phyloP scores from a whole-genome alignment of 2,888 invertebrate genomes.

The Temnothorax ravouxi region DNA sequence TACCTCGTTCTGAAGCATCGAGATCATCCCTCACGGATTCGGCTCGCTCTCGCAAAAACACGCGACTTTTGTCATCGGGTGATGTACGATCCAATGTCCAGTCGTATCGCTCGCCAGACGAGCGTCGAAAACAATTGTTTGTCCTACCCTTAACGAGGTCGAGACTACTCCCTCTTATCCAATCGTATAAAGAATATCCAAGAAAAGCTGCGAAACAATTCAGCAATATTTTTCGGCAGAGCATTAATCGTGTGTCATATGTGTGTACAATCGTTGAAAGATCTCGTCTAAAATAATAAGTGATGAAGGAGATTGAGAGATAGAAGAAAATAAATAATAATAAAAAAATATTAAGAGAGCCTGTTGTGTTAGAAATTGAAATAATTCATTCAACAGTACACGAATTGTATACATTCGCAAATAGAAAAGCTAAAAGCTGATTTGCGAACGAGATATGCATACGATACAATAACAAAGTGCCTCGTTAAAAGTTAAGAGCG shows the following conservation, averaged over 20 bases:
- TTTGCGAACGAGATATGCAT: constrained; percentile 29
- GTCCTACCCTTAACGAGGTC: constrained; percentile 60
- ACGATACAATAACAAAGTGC: constrained; percentile 60
- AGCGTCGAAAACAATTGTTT: constrained; percentile 74
- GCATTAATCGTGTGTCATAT: neutral
- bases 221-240: neutral
- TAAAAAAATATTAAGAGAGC: neutral
- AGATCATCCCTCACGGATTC: constrained; percentile 74
- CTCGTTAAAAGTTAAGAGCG: constrained; percentile 77
- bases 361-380: neutral
- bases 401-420: neutral
- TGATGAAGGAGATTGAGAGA: neutral
- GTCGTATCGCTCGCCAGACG: constrained; percentile 57
- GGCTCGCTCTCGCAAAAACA: constrained; percentile 65
- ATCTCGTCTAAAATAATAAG: neutral
- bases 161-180: constrained; percentile 33
- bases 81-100: constrained; percentile 74
- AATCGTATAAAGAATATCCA: constrained; percentile 31
- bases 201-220: constrained; percentile 7
- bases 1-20: constrained; percentile 67
- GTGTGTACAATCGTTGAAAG: neutral
- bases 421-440: constrained; percentile 10
- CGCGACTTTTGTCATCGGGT: constrained; percentile 76
- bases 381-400: neutral
- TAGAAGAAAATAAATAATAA: neutral